A percentile compares a stretch with the other conserved stretches of the same genome.
Conservation (phyloP, 2,797 vertebrate genomes). For the Threskiornis aethiopicus region DNA sequence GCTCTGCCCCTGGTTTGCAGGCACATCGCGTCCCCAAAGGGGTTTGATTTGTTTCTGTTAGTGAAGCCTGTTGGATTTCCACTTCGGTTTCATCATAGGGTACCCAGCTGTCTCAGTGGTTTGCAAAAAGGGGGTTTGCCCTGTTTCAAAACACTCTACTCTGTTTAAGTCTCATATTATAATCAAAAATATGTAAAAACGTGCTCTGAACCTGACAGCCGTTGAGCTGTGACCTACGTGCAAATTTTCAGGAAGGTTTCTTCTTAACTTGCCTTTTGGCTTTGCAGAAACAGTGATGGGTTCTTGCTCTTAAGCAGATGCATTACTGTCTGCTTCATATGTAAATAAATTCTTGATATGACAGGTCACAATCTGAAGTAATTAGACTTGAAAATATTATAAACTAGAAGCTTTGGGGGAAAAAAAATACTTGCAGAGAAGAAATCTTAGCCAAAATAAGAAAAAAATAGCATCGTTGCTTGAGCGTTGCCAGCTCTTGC, state of each 20-base stretch:
- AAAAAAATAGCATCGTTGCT: not conserved
- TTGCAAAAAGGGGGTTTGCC: not conserved
- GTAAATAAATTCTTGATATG: slow-evolving; percentile 9
- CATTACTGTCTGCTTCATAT: slow-evolving; percentile 6
- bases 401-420: not conserved
- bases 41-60: not conserved
- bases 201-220: not conserved
- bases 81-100: not conserved
- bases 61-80: not conserved
- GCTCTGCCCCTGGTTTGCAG: not conserved
- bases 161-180: not conserved
- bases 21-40: not conserved
- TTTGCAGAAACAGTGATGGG: not conserved
- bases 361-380: slow-evolving; percentile 22
- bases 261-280: not conserved
- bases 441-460: not conserved
- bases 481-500: not conserved
- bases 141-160: not conserved
- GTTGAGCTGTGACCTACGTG: not conserved
- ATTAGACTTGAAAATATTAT: not conserved
- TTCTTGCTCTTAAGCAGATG: not conserved
- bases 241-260: not conserved
- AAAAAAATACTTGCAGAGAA: not conserved
- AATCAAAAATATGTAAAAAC: not conserved
- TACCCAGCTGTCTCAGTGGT: not conserved